Evolutionary conservation across 2,888 invertebrate genomes (phyloP).

Genomic region (Cantharis rufa): DNA sequence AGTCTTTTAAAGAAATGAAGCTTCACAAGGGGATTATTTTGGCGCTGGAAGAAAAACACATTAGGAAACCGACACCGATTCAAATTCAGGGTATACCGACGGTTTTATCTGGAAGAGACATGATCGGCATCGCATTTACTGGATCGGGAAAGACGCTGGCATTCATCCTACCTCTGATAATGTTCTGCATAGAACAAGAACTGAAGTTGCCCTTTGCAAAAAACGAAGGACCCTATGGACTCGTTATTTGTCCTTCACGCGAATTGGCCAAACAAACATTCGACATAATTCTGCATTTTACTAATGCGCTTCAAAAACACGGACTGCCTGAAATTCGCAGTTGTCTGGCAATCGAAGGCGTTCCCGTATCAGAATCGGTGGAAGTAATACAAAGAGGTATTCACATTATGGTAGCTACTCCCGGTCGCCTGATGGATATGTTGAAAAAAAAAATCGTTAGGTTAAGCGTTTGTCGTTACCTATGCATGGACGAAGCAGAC

Average conservation of each 20-base stretch:
- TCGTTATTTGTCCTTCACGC: constrained; percentile 96
- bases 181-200: constrained; percentile 98
- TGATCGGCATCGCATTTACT: constrained; percentile 99
- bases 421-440: constrained; percentile 98
- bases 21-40: constrained; percentile 86
- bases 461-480: constrained; percentile 90
- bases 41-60: constrained; percentile 84
- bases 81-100: constrained; percentile 98
- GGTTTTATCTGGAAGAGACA: constrained; percentile 92
- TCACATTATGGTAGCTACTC: constrained; percentile 98
- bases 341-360: constrained; percentile 94
- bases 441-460: constrained; percentile 94
- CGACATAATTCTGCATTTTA: constrained; percentile 88
- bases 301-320: constrained; percentile 69
- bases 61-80: constrained; percentile 92
- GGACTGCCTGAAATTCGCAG: constrained; percentile 84
- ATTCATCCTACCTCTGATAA: constrained; percentile 92
- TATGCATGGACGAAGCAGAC: constrained; percentile 99
- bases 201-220: constrained; percentile 83
- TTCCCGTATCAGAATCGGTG: constrained; percentile 90
- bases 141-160: constrained; percentile 99
- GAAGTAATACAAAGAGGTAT: constrained; percentile 90
- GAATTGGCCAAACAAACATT: constrained; percentile 97
- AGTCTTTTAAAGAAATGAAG: constrained; percentile 92
- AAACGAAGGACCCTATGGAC: constrained; percentile 77